Percentiles rank a stretch among this genome's conserved stretches.
Conservation (phyloP, 2,797 vertebrate species). For the Neomorphus geoffroyi region DNA sequence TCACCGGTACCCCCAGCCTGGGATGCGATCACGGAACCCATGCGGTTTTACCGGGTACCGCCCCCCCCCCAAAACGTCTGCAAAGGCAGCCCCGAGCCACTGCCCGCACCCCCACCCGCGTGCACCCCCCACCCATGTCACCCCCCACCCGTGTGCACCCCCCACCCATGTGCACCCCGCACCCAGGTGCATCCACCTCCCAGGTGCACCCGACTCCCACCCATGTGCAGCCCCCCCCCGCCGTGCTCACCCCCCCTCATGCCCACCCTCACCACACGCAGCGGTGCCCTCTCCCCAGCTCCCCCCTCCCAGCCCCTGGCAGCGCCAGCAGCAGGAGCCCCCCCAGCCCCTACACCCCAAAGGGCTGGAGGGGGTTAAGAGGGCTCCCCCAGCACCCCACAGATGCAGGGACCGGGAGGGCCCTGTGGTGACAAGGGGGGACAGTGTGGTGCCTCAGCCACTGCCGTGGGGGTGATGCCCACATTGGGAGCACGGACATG, state of each 20-base stretch:
- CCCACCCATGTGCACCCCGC: too few species aligned
- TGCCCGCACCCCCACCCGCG: too few species aligned
- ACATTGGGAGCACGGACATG: accelerated
- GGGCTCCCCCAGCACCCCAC: too few species aligned
- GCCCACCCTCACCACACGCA: neutral
- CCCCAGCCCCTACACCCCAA: neutral
- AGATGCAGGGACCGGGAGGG: too few species aligned
- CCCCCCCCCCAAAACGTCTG: neutral
- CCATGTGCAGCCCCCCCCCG: neutral
- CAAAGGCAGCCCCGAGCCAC: too few species aligned
- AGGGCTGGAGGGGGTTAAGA: neutral
- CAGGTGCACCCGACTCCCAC: too few species aligned
- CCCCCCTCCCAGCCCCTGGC: too few species aligned
- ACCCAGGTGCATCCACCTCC: too few species aligned
- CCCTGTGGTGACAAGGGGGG: neutral
- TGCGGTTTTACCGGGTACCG: neutral
- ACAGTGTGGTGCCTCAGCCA: accelerated
- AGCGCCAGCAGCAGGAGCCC: neutral
- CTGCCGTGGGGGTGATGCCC: neutral
- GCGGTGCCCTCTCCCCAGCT: neutral
- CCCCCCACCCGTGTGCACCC: neutral
- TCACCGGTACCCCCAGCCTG: too few species aligned
- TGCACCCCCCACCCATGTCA: too few species aligned
- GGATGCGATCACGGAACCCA: too few species aligned
- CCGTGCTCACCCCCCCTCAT: neutral